phyloP scores from a whole-genome alignment of 2,113 vertebrate species.

The Larimichthys crocea region DNA sequence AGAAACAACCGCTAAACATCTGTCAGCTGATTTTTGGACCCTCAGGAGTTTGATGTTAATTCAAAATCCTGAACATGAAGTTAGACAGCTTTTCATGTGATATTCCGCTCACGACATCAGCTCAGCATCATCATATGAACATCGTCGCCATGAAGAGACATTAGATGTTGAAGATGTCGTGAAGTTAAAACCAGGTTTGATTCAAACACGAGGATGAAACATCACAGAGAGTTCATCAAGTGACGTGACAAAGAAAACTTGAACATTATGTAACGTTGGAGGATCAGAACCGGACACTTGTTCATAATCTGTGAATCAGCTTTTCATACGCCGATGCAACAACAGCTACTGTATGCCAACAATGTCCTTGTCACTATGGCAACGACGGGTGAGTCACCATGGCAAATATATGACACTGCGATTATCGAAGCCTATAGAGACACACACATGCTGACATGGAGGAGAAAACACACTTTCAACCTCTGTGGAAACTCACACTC shows the following conservation, averaged over 20 bases:
- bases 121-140: too few species aligned
- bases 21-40: not conserved
- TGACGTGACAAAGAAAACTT: not conserved
- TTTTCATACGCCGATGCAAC: slow-evolving; percentile 5
- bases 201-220: not conserved
- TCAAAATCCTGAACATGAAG: not conserved
- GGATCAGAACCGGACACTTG: not conserved
- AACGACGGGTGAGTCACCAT: slow-evolving; percentile 62
- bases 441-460: not conserved
- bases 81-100: not conserved
- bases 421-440: slow-evolving; percentile 37
- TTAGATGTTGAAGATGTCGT: too few species aligned
- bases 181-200: not conserved
- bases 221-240: not conserved
- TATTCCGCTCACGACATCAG: too few species aligned
- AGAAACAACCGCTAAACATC: not conserved
- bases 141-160: not conserved
- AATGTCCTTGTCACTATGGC: slow-evolving; percentile 47
- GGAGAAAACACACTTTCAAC: slow-evolving; percentile 15
- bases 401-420: slow-evolving; percentile 54
- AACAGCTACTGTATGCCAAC: slow-evolving; percentile 29
- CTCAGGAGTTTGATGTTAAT: too few species aligned
- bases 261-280: not conserved
- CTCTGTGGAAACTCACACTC: not conserved
- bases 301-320: not conserved